These are phyloP conservation scores for Mythimna loreyi DNA, from an alignment of 2,888 invertebrate species.

Conservation along the genomic window DNA sequence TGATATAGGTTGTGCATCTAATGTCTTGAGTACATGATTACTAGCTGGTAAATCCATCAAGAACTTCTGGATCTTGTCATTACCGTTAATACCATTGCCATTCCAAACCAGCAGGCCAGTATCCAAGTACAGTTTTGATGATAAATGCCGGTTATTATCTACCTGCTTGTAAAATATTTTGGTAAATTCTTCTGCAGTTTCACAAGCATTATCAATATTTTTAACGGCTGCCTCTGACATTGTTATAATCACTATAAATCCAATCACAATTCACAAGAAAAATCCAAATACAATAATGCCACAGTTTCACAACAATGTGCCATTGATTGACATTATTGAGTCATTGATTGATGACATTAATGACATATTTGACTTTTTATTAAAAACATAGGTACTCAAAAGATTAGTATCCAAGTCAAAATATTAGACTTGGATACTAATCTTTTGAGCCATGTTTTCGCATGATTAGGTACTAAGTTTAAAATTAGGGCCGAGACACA, in stretches of 20 bases:
- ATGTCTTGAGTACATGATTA: slow-evolving; percentile 93
- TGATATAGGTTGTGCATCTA: slow-evolving; percentile 97
- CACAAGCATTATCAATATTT: slow-evolving; percentile 95
- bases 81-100: slow-evolving; percentile 96
- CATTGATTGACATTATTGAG: background rate
- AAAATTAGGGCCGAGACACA: too few relatives aligned
- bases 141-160: slow-evolving; percentile 96
- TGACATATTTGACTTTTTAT: background rate
- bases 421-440: too few relatives aligned
- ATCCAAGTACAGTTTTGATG: slow-evolving; percentile 95
- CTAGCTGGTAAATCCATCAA: slow-evolving; percentile 95
- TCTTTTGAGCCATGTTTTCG: too few relatives aligned
- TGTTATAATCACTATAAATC: slow-evolving; percentile 14
- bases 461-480: too few relatives aligned
- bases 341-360: background rate
- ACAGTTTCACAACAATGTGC: slow-evolving; percentile 27
- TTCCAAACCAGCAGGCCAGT: slow-evolving; percentile 97
- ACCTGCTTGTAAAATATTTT: slow-evolving; percentile 97
- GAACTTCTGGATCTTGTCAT: slow-evolving; percentile 96
- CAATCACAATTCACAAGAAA: slow-evolving; percentile 4
- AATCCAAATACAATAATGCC: background rate
- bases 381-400: too few relatives aligned
- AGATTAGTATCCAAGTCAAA: too few relatives aligned
- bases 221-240: slow-evolving; percentile 90
- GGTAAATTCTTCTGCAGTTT: slow-evolving; percentile 97